Conservation (phyloP, 2,113 vertebrate genomes). For the Oncorhynchus clarkii region DNA sequence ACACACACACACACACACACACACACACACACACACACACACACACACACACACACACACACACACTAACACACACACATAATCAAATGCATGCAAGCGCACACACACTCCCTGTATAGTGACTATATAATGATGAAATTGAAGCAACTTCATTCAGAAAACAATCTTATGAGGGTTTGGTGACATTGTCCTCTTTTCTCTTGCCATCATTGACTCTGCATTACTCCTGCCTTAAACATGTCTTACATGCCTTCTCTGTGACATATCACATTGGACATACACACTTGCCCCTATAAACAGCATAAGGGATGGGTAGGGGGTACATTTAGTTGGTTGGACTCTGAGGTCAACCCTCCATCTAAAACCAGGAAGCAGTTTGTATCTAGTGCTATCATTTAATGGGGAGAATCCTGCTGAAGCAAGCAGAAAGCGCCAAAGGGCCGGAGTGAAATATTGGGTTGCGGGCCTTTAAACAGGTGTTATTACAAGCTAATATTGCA, state of each 20-base stretch:
- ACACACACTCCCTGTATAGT: not conserved
- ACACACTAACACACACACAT: slow-evolving; percentile 3
- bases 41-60: not conserved
- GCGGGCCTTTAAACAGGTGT: slow-evolving; percentile 58
- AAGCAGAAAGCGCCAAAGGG: slow-evolving; percentile 58
- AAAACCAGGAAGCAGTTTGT: slow-evolving; percentile 34
- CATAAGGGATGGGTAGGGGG: slow-evolving; percentile 19
- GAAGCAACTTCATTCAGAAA: not conserved
- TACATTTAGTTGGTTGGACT: slow-evolving; percentile 13
- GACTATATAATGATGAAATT: not conserved
- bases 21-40: not conserved
- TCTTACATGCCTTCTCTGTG: not conserved
- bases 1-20: slow-evolving; percentile 4
- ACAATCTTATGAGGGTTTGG: not conserved
- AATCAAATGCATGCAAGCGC: not conserved
- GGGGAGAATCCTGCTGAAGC: slow-evolving; percentile 60
- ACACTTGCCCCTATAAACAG: not conserved
- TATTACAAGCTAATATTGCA: slow-evolving; percentile 77
- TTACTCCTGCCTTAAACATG: not conserved
- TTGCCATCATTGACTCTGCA: not conserved
- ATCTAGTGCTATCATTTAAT: slow-evolving; percentile 50
- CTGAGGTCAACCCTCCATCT: not conserved
- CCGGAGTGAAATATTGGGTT: slow-evolving; percentile 46
- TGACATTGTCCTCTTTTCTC: not conserved
- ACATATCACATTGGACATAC: not conserved